Evolutionary conservation across 2,888 invertebrate genomes (phyloP).

Genomic region (Phyllotreta cruciferae): DNA sequence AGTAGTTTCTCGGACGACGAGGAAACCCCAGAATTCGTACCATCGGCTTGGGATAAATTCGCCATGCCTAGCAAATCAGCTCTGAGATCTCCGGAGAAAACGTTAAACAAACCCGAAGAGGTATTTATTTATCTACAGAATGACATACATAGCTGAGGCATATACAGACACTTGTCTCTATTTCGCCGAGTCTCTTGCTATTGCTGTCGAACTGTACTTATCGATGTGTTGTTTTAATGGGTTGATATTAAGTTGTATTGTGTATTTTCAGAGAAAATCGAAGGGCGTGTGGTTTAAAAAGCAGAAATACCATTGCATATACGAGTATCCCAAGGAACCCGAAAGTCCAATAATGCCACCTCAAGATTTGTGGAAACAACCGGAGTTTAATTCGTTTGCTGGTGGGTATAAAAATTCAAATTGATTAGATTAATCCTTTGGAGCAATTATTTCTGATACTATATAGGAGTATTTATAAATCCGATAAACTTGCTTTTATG

Average conservation of each 20-base stretch:
- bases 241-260: no score
- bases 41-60: conserved; percentile 82
- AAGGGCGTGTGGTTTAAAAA: conserved; percentile 78
- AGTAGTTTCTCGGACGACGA: conserved; percentile 67
- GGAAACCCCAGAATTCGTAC: conserved; percentile 74
- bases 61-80: conserved; percentile 80
- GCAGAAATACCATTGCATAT: conserved; percentile 83
- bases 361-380: conserved; percentile 57
- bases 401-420: conserved; percentile 55
- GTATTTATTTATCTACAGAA: conserved; percentile 31
- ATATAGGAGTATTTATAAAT: not conserved
- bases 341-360: conserved; percentile 58
- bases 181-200: not conserved
- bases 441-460: not conserved
- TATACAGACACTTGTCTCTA: not conserved
- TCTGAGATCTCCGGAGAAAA: conserved; percentile 68
- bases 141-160: not conserved
- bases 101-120: conserved; percentile 50
- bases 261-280: conserved; percentile 50
- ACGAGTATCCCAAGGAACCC: conserved; percentile 81
- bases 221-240: conserved; percentile 9
- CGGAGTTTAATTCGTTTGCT: conserved; percentile 56
- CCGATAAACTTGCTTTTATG: not conserved
- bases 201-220: no score
- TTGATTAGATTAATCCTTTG: not conserved